Percentiles rank a stretch among this genome's conserved stretches.
Conservation (phyloP, 2,797 vertebrate genomes). For the Sorex maritimensis region DNA sequence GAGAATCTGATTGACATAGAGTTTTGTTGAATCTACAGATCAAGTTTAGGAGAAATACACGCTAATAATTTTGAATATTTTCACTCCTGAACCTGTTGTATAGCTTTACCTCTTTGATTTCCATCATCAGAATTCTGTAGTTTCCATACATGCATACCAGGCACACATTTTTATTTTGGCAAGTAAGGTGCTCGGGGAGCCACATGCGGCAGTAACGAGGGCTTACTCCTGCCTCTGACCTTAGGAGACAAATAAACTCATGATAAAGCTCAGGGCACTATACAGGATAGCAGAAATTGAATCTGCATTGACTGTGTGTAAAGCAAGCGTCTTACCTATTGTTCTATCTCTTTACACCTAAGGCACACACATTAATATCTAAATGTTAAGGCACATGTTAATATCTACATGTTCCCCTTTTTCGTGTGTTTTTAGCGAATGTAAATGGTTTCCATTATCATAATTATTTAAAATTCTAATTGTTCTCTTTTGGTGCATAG, state of each 20-base stretch:
- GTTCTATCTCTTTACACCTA: no score
- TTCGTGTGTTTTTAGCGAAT: not conserved
- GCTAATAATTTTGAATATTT: not conserved
- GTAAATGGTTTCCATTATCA: not conserved
- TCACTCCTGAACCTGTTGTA: not conserved
- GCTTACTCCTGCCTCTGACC: no score
- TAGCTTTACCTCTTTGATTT: not conserved
- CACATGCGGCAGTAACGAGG: no score
- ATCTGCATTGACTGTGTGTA: no score
- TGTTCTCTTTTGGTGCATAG: not conserved
- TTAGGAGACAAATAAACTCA: no score
- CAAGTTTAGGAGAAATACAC: not conserved
- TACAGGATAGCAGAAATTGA: no score
- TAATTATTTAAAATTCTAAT: slow-evolving; percentile 47
- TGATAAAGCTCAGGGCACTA: no score
- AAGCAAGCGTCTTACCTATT: no score
- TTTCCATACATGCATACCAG: not conserved
- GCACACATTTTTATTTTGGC: not conserved
- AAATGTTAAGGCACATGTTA: no score
- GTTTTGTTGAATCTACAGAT: not conserved
- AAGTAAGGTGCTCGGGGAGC: no score
- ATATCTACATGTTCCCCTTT: no score
- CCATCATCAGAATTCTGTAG: not conserved
- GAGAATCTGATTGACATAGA: not conserved
- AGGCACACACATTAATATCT: no score